phyloP scores from a whole-genome alignment of 2,888 invertebrate genomes.

The Pristionchus maxplancki region DNA sequence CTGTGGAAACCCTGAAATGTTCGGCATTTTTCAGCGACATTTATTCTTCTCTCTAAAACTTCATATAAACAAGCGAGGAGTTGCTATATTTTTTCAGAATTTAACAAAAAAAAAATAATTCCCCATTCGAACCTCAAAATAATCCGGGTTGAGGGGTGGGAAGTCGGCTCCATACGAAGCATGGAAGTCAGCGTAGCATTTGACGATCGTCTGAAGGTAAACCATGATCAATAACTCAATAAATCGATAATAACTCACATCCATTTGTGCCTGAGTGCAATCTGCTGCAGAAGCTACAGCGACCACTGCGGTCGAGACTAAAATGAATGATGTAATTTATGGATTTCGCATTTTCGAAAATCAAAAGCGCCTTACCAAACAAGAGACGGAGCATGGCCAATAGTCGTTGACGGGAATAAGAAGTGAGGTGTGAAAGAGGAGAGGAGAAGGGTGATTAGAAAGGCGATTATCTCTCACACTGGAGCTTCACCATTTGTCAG shows the following conservation, averaged over 20 bases:
- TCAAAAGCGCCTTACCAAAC: neutral
- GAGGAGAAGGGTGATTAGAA: neutral
- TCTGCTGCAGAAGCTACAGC: neutral
- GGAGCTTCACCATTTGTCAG: neutral
- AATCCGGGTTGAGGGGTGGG: neutral
- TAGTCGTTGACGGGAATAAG: neutral
- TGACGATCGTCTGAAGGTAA: conserved; percentile 18
- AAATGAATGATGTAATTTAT: too few relatives aligned
- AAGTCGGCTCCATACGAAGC: neutral
- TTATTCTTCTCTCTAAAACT: neutral
- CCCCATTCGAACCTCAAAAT: conserved; percentile 31
- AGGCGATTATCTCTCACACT: neutral
- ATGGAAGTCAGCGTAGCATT: neutral
- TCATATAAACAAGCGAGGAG: too few relatives aligned
- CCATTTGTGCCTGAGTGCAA: conserved; percentile 18
- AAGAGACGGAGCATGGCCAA: neutral
- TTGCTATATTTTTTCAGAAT: neutral
- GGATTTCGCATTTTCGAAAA: neutral
- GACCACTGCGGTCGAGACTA: neutral
- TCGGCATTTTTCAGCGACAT: too few relatives aligned
- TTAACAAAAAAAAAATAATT: neutral
- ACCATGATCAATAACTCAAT: neutral
- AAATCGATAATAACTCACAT: neutral
- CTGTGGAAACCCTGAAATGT: neutral
- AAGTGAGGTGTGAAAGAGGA: neutral